Evolutionary conservation across 1,140 invertebrate species (phyloP), one percentile per base, ranked within the genome.

Genomic region (Hypsibius dujardini): DNA sequence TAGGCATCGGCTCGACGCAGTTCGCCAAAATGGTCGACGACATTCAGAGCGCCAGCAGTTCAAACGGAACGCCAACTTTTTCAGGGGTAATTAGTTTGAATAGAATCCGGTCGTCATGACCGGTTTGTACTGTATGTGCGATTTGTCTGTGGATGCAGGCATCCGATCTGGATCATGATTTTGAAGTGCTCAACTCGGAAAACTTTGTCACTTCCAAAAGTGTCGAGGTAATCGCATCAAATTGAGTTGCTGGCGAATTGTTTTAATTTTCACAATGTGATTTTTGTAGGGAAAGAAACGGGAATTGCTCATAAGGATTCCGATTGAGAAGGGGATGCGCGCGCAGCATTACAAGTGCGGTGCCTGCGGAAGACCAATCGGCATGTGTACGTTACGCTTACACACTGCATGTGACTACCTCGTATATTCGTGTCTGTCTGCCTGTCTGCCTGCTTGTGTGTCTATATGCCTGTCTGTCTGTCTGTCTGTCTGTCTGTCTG

Each of bases 311-410:
- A 86, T 85, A 2, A 83, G 79, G 72, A 81, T 94, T 72, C 82
- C 87, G 0, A 83, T 82, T 47, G 92, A 96, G 78, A 84, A 85
- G 72, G 92, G 92, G 1, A 79, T 95, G 1, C 89, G 93, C 80
- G 76, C 82, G 2, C 92, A 95, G 77, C 88, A 92, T 76, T 96
- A 92, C 78, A 84, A 87, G 73, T 95, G 92, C 77, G 83, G 84
- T 72, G 84, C 84, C 71, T 95, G 92, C 77, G 84, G 84, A 71
- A 80, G 87, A 74, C 83, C 87, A 1, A 82, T 94, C 72, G 90
- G 90, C 28, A 84, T 92, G 76, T 87, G 79, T 80, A 76, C 50
- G 50, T n/a, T 56, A 56, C 50, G 7, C 50, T 56, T 56, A 56
- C n/a, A 56, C 50, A 56, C 7, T 7, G 7, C 7, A 7, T 12